Evolutionary conservation across 2,888 invertebrate genomes (phyloP).

Genomic region (Caenorhabditis macrosperma): DNA sequence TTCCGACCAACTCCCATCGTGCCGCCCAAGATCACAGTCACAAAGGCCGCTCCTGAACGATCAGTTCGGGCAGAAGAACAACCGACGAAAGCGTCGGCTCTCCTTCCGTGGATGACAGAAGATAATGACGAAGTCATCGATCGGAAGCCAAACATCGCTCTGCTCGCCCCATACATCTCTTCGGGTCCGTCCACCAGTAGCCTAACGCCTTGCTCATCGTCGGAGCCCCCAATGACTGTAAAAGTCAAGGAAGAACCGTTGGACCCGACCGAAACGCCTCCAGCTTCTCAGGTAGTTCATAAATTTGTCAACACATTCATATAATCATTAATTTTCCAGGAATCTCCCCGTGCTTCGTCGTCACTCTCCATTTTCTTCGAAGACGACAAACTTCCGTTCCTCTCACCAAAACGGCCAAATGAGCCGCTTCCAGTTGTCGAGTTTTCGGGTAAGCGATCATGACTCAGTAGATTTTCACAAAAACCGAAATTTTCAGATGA

Average conservation of each 20-base stretch:
- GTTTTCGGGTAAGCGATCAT: constrained; percentile 57
- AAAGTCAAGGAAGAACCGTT: constrained; percentile 11
- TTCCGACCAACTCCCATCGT: constrained; percentile 14
- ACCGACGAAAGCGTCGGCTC: constrained; percentile 6
- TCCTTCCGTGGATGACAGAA: constrained; percentile 43
- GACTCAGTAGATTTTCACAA: not conserved
- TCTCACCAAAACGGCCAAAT: constrained; percentile 38
- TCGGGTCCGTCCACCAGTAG: not conserved
- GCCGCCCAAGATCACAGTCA: constrained; percentile 14
- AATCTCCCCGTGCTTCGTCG: constrained; percentile 32
- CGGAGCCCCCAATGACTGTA: not conserved
- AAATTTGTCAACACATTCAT: not conserved
- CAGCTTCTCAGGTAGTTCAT: constrained; percentile 5
- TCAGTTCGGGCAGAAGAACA: not conserved
- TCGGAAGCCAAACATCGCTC: constrained; percentile 1
- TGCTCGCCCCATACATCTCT: not conserved
- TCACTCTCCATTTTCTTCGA: constrained; percentile 52
- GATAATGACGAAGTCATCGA: not conserved
- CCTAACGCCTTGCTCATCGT: not conserved
- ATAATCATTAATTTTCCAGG: constrained; percentile 11
- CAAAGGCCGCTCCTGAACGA: not conserved
- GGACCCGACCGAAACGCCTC: not conserved
- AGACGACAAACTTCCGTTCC: constrained; percentile 39
- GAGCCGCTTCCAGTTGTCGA: constrained; percentile 59
- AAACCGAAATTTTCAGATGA: constrained; percentile 58